Percentiles rank a stretch among this genome's conserved stretches.
These are phyloP conservation scores for Aptenodytes forsteri DNA, from an alignment of 2,113 vertebrate genomes.

Conservation along the genomic window DNA sequence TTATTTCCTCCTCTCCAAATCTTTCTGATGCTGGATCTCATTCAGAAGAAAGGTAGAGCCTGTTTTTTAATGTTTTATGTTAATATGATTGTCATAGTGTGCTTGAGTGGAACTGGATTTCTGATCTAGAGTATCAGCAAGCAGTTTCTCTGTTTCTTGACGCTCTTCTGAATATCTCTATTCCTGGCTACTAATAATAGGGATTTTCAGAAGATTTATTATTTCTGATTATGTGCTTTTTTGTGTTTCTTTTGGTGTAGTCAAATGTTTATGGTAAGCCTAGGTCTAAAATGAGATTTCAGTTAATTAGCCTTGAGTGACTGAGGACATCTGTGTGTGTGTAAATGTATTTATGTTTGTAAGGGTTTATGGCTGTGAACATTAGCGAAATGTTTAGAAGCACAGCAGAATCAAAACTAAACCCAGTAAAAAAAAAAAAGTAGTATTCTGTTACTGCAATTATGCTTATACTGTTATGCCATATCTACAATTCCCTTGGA, in stretches of 20 bases:
- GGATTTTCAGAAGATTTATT: conserved; percentile 1
- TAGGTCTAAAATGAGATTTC: not conserved
- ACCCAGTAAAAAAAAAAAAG: not conserved
- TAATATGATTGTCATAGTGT: not conserved
- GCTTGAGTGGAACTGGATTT: not conserved
- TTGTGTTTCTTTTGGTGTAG: not conserved
- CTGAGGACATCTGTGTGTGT: not conserved
- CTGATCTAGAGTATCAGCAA: not conserved
- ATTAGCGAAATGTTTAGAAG: not conserved
- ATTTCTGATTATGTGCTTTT: not conserved
- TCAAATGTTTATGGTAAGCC: not conserved
- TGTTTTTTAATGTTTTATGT: conserved; percentile 13
- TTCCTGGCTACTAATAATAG: not conserved
- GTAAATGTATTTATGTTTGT: not conserved
- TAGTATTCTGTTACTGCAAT: not conserved
- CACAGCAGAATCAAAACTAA: not conserved
- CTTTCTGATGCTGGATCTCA: conserved; percentile 42
- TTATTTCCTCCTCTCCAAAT: conserved; percentile 44
- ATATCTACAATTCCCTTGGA: not conserved
- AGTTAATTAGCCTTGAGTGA: not conserved
- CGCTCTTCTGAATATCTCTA: not conserved
- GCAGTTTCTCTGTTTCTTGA: not conserved
- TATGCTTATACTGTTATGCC: not conserved
- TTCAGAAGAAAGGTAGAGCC: conserved; percentile 44
- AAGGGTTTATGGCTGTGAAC: not conserved